Evolutionary conservation across 1,140 invertebrate species (phyloP), one percentile per base, ranked within the genome.

Genomic region (Atta texana): DNA sequence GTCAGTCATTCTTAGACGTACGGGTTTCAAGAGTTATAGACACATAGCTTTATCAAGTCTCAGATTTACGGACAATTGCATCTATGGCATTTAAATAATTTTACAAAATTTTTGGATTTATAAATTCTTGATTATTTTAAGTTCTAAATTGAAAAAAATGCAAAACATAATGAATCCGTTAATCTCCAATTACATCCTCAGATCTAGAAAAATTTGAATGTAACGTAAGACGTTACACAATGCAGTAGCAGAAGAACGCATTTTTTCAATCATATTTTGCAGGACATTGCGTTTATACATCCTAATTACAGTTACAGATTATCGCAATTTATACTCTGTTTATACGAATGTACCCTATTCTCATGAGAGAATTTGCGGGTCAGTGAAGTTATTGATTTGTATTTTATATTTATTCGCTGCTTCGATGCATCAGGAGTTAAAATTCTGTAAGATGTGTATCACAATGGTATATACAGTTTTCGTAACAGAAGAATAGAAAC

Each of bases 1-100:
- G 93, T 94, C 93, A 94, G 92, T 88, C 91, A 89, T 93, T 91
- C 86, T 44, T 49, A 18, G 69, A 74, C 57, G 3, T 59, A 74
- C 2, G 16, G 18, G 28, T 69, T 8, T 69, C 12, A 12, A 82
- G 24, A 72, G 31, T 72, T 21, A 34, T 12, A 44, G 3, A 44
- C 18, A 21, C 14, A 12, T 31, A 80, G 3, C 18, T 31, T 8
- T 68, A 8, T 21, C 6, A 14, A 51, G 18, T 18, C 4, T 39
- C 49, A 24, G 21, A 74, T 72, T 28, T 44, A 57, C 44, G 39
- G 5, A 78, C 3, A 10, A 18, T 78, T 66, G 34, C 59, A 66
- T 39, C 55, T 12, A 7, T n/a, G 6, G 4, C 12, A 69, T 69
- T 63, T 63, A 8, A 5, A 77, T 66, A 68, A 18, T 28, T 44